Evolutionary conservation across 2,888 invertebrate genomes (phyloP).

Genomic region (Rutpela maculata): DNA sequence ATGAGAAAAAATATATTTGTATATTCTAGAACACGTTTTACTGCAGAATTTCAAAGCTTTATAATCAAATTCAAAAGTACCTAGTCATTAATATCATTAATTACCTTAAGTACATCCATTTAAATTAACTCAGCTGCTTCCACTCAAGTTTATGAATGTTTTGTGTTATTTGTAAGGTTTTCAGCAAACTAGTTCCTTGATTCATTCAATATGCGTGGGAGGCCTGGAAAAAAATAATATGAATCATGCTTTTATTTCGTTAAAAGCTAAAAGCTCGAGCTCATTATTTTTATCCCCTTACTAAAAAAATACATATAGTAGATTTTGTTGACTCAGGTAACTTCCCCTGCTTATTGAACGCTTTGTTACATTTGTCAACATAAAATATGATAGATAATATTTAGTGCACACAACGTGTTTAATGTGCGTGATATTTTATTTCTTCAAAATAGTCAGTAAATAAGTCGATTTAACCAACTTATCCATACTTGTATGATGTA

Average conservation of each 20-base stretch:
- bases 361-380: background rate
- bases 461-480: too few species aligned
- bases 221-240: constrained; percentile 10
- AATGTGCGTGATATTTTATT: background rate
- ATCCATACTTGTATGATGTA: too few species aligned
- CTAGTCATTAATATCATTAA: too few species aligned
- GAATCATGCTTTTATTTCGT: constrained; percentile 31
- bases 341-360: constrained; percentile 19
- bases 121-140: background rate
- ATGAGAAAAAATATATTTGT: too few species aligned
- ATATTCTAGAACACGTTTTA: too few species aligned
- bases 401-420: background rate
- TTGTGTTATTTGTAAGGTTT: background rate
- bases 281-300: constrained; percentile 32
- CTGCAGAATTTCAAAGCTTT: too few species aligned
- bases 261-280: constrained; percentile 32
- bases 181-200: constrained; percentile 1
- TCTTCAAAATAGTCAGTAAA: background rate
- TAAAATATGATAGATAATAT: background rate
- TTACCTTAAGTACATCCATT: too few species aligned
- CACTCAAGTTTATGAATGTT: background rate
- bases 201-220: background rate
- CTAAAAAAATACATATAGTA: constrained; percentile 25
- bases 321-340: constrained; percentile 35
- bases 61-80: too few species aligned